phyloP scores from a whole-genome alignment of 1,140 invertebrate species.

The Drosophila jambulina region DNA sequence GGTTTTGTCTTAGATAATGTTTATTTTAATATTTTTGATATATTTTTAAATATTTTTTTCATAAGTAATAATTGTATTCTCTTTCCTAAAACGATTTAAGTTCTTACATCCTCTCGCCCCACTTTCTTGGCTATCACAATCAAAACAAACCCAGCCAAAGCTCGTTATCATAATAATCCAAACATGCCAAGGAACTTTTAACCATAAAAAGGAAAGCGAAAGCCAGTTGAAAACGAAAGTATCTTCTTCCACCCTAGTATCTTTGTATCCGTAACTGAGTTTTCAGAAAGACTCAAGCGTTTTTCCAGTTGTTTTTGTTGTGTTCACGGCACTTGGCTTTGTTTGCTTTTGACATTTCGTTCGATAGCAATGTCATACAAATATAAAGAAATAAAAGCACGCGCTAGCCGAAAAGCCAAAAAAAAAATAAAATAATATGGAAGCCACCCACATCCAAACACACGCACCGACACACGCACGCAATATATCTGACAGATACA shows the following conservation, averaged over 20 bases:
- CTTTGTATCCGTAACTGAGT: constrained; percentile 41
- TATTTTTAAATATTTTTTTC: neutral
- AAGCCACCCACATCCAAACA: constrained; percentile 42
- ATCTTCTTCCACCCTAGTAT: constrained; percentile 36
- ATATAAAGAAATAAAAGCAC: constrained; percentile 77
- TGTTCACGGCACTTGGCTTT: constrained; percentile 61
- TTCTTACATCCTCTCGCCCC: neutral
- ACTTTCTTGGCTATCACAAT: constrained; percentile 20
- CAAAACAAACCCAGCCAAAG: constrained; percentile 44
- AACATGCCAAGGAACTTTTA: constrained; percentile 22
- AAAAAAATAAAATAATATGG: constrained; percentile 38
- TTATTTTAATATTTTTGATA: neutral
- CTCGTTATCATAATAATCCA: constrained; percentile 33
- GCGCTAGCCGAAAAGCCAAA: constrained; percentile 51
- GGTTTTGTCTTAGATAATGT: neutral
- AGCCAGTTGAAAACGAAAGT: constrained; percentile 66
- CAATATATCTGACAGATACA: constrained; percentile 35
- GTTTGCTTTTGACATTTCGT: constrained; percentile 78
- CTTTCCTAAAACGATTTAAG: neutral
- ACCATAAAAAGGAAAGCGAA: constrained; percentile 56
- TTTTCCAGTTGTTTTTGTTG: constrained; percentile 59
- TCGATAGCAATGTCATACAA: constrained; percentile 79
- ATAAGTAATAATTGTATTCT: neutral
- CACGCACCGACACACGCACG: constrained; percentile 38
- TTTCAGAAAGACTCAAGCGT: constrained; percentile 56